Evolutionary conservation across 2,797 vertebrate species (phyloP).

Genomic region (Enteromius anoplus): DNA sequence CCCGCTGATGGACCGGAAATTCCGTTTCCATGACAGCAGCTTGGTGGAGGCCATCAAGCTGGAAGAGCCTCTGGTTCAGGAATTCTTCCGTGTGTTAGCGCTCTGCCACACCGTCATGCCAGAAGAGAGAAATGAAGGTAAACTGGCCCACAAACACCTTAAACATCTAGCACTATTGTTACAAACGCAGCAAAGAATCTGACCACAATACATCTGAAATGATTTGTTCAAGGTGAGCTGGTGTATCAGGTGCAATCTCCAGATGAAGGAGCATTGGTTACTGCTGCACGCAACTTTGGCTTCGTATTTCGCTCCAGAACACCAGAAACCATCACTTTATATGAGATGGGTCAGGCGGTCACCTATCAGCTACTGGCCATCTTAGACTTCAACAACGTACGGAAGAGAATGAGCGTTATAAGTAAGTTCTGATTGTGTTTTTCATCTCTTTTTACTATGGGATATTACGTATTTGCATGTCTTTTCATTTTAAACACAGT

Average conservation of each 20-base stretch:
- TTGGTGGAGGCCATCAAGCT: slow-evolving; percentile 75
- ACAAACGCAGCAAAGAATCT: not conserved
- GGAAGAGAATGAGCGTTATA: slow-evolving; percentile 85
- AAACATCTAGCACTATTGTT: not conserved
- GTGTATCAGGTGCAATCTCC: slow-evolving; percentile 80
- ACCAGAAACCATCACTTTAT: slow-evolving; percentile 79
- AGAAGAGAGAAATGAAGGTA: slow-evolving; percentile 78
- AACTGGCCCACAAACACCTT: slow-evolving; percentile 7
- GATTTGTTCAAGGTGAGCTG: slow-evolving; percentile 69
- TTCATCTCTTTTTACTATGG: not conserved
- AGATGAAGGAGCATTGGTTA: slow-evolving; percentile 81
- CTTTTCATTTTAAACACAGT: not conserved
- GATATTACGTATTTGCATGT: not conserved
- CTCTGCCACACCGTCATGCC: slow-evolving; percentile 83
- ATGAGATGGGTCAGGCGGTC: slow-evolving; percentile 76
- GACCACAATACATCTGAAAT: slow-evolving; percentile 24
- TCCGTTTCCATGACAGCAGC: slow-evolving; percentile 74
- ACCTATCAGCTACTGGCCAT: slow-evolving; percentile 81
- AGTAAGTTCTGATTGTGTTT: slow-evolving; percentile 64
- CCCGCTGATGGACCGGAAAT: slow-evolving; percentile 69
- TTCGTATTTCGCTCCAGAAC: slow-evolving; percentile 80
- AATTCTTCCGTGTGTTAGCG: slow-evolving; percentile 79
- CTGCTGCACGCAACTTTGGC: slow-evolving; percentile 78
- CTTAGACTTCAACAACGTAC: slow-evolving; percentile 80
- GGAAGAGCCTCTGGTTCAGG: slow-evolving; percentile 73